These are phyloP conservation scores for Seriola quinqueradiata DNA, from an alignment of 2,113 vertebrate species.

Conservation along the genomic window DNA sequence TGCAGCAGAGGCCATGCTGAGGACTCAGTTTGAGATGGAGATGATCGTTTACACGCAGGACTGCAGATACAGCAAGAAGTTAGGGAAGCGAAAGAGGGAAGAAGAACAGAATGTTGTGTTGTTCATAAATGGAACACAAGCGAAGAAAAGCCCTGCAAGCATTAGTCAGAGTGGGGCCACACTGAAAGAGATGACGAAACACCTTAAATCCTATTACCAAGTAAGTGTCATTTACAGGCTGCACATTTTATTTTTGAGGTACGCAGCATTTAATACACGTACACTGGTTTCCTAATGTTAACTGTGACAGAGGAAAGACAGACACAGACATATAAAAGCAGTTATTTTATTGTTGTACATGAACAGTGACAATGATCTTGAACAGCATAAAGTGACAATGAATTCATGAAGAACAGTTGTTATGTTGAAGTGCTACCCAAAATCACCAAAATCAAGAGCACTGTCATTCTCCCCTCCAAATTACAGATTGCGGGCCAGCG, in stretches of 20 bases:
- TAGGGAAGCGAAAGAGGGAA: conserved; percentile 52
- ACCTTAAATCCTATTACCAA: conserved; percentile 69
- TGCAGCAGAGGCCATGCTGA: conserved; percentile 77
- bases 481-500: conserved; percentile 85
- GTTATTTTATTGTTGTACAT: too few species aligned
- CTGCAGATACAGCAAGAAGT: conserved; percentile 60
- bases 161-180: background rate
- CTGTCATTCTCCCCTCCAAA: background rate
- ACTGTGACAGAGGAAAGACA: too few species aligned
- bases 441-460: background rate
- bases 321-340: too few species aligned
- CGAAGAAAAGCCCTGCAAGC: background rate
- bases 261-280: background rate
- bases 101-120: accelerated
- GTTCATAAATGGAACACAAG: accelerated
- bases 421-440: background rate
- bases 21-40: conserved; percentile 89
- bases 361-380: too few species aligned
- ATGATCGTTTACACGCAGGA: conserved; percentile 89
- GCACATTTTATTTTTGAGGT: background rate
- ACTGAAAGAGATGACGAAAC: conserved; percentile 67
- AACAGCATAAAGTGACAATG: too few species aligned
- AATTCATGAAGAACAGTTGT: background rate
- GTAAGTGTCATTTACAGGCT: conserved; percentile 57
- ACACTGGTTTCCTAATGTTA: background rate